These are phyloP conservation scores for Atethmia centrago DNA, from an alignment of 2,888 invertebrate species.

Conservation along the genomic window DNA sequence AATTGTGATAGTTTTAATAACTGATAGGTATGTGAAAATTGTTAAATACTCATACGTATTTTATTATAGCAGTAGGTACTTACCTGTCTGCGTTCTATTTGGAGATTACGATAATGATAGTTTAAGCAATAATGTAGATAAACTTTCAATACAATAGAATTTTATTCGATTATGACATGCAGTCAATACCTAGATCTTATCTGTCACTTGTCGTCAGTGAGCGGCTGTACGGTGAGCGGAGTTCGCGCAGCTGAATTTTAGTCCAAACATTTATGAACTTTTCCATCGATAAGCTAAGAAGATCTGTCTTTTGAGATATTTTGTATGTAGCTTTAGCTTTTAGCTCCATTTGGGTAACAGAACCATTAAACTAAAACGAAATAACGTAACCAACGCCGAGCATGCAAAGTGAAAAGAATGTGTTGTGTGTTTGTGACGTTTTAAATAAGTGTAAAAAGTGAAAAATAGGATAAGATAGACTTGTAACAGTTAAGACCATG, in stretches of 20 bases:
- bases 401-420: too few species aligned
- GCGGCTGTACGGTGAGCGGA: too few species aligned
- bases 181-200: slow-evolving; percentile 1
- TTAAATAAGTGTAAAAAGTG: too few species aligned
- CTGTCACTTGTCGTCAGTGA: background rate
- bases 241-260: too few species aligned
- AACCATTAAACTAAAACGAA: background rate
- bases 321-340: background rate
- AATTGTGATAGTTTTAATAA: slow-evolving; percentile 16
- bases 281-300: too few species aligned
- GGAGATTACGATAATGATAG: slow-evolving; percentile 22
- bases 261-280: too few species aligned
- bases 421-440: too few species aligned
- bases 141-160: slow-evolving; percentile 6
- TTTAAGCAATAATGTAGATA: background rate
- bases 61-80: background rate
- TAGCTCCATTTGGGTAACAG: background rate
- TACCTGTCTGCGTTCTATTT: background rate
- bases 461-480: too few species aligned
- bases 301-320: background rate
- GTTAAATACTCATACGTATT: slow-evolving; percentile 18
- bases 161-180: slow-evolving; percentile 1
- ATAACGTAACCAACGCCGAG: too few species aligned
- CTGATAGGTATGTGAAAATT: slow-evolving; percentile 12
- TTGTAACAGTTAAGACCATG: too few species aligned